Evolutionary conservation across 2,113 vertebrate species (phyloP).

Genomic region (Chamaea fasciata): DNA sequence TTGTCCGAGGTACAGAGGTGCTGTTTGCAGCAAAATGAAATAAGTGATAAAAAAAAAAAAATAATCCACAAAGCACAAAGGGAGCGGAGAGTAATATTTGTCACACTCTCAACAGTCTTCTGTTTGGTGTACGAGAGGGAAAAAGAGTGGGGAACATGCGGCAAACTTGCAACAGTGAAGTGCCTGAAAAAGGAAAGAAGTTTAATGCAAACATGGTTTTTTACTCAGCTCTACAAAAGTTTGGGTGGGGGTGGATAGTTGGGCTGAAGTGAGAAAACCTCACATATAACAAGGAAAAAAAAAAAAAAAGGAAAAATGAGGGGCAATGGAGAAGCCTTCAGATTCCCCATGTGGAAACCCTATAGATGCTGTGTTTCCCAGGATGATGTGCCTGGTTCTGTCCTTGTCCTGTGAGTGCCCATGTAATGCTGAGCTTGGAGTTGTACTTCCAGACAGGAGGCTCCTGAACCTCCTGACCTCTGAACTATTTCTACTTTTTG

Average conservation of each 20-base stretch:
- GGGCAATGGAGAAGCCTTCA: neutral
- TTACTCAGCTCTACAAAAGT: neutral
- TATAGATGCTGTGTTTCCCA: neutral
- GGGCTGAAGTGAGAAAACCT: neutral
- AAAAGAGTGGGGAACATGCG: neutral
- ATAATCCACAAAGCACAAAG: constrained; percentile 26
- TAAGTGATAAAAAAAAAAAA: neutral
- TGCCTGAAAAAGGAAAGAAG: neutral
- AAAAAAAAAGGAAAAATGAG: neutral
- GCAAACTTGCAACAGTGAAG: neutral
- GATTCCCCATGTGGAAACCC: neutral
- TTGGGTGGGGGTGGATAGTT: neutral
- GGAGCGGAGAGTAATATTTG: neutral
- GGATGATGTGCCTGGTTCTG: neutral
- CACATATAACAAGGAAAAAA: neutral
- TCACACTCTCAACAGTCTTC: constrained; percentile 11
- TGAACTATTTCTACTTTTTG: neutral
- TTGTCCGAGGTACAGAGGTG: constrained; percentile 43
- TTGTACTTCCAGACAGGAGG: accelerated
- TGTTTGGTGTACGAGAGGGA: constrained; percentile 6
- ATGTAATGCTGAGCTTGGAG: accelerated
- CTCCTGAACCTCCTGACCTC: neutral
- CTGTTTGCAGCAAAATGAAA: constrained; percentile 40
- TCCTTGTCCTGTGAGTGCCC: neutral
- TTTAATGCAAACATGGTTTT: neutral